Conservation (phyloP, 2,113 vertebrate species). For the Lipophrys pholis region DNA sequence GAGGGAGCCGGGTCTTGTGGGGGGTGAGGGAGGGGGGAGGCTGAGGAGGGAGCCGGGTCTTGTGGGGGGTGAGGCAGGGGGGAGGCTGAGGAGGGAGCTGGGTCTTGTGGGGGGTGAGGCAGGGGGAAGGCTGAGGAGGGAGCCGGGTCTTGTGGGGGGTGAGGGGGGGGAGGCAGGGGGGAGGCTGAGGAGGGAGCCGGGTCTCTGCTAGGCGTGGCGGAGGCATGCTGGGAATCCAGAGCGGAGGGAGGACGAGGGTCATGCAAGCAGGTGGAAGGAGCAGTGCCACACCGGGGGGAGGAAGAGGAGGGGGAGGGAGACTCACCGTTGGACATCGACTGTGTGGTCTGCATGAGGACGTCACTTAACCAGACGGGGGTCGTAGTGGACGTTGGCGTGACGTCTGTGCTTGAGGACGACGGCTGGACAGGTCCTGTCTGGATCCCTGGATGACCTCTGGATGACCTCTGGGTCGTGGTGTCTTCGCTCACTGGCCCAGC, state of each 20-base stretch:
- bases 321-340: constrained; percentile 93
- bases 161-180: too few species aligned
- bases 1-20: too few species aligned
- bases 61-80: too few species aligned
- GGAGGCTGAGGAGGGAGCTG: too few species aligned
- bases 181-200: too few species aligned
- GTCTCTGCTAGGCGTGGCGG: too few species aligned
- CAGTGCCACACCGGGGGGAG: constrained; percentile 79
- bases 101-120: too few species aligned
- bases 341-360: constrained; percentile 87
- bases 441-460: constrained; percentile 68
- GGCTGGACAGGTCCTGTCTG: constrained; percentile 74
- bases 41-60: too few species aligned
- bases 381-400: constrained; percentile 79
- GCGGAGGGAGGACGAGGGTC: constrained; percentile 89
- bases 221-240: constrained; percentile 87
- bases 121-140: too few species aligned
- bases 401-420: constrained; percentile 79
- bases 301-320: constrained; percentile 84
- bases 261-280: constrained; percentile 87
- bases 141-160: too few species aligned
- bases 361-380: constrained; percentile 77
- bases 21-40: too few species aligned
- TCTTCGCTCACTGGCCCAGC: constrained; percentile 57
- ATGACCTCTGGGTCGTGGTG: constrained; percentile 48